phyloP scores from a whole-genome alignment of 2,113 vertebrate genomes.

The Rhombomys opimus region DNA sequence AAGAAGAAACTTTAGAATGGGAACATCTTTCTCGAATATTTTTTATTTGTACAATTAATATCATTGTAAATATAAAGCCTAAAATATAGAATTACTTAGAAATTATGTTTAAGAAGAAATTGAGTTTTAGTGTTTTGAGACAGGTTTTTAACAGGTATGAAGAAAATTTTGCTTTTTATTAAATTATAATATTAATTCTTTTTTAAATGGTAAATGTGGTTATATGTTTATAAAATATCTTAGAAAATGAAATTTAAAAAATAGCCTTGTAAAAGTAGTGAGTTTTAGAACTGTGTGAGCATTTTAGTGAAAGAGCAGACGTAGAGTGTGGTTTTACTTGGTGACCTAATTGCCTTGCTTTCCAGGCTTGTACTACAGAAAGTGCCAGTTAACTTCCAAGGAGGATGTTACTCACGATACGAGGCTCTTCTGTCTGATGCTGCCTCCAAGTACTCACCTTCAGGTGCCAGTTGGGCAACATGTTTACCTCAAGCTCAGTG shows the following conservation, averaged over 20 bases:
- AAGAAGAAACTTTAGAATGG: conserved; percentile 52
- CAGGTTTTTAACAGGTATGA: neutral
- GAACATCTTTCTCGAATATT: neutral
- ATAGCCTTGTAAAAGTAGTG: neutral
- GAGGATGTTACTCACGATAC: conserved; percentile 93
- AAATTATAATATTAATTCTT: neutral
- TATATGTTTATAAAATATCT: conserved; percentile 19
- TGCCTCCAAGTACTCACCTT: conserved; percentile 90
- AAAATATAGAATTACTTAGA: conserved; percentile 23
- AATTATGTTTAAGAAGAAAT: conserved; percentile 47
- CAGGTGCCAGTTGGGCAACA: conserved; percentile 93
- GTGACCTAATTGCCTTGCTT: conserved; percentile 25
- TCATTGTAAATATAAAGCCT: conserved; percentile 23
- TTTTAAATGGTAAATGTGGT: conserved; percentile 56
- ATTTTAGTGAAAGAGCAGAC: neutral
- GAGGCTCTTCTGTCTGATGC: conserved; percentile 89
- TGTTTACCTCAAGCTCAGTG: conserved; percentile 93
- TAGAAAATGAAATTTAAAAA: conserved; percentile 2
- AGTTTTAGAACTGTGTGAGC: neutral
- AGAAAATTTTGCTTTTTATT: conserved; percentile 47
- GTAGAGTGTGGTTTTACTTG: neutral
- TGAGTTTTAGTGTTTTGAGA: conserved; percentile 45
- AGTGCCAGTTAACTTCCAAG: conserved; percentile 93
- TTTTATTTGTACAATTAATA: conserved; percentile 28
- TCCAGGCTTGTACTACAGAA: conserved; percentile 92